Evolutionary conservation across 2,888 invertebrate species (phyloP).

Genomic region (Trissonchulus latispiculum): DNA sequence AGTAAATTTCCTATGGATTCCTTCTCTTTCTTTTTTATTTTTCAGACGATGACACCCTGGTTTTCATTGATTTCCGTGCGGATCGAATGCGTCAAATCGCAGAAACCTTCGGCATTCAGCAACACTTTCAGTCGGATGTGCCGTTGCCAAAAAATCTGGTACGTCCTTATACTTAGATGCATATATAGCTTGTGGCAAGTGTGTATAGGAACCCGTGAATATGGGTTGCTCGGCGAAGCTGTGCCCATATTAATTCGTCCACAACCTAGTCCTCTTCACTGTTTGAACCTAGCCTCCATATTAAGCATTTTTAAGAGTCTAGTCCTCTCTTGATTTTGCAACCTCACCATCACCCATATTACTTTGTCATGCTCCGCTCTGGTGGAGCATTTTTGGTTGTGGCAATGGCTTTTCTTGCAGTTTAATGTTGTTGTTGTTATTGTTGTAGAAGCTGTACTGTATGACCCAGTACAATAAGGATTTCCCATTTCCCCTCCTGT

Average conservation of each 20-base stretch:
- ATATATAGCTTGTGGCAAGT: too few relatives aligned
- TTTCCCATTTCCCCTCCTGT: constrained; percentile 45
- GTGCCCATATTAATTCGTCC: too few relatives aligned
- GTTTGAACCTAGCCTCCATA: too few relatives aligned
- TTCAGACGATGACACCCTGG: constrained; percentile 46
- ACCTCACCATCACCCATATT: too few relatives aligned
- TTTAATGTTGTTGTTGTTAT: neutral
- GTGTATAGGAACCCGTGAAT: too few relatives aligned
- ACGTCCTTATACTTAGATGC: constrained; percentile 7
- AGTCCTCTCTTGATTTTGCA: too few relatives aligned
- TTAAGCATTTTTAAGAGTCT: too few relatives aligned
- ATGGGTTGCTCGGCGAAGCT: too few relatives aligned
- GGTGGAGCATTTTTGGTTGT: too few relatives aligned
- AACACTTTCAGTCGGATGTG: constrained; percentile 37
- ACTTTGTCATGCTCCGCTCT: too few relatives aligned
- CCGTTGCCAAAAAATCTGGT: constrained; percentile 34
- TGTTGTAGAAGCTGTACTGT: constrained; percentile 33
- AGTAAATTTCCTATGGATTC: neutral
- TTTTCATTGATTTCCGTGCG: constrained; percentile 49
- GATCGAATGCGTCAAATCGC: constrained; percentile 48
- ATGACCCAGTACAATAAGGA: constrained; percentile 50
- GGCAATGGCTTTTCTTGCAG: too few relatives aligned
- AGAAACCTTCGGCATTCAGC: constrained; percentile 42
- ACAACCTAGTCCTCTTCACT: too few relatives aligned
- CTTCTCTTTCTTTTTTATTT: neutral